Conservation (phyloP, 2,113 vertebrate genomes). For the Polyodon spathula region DNA sequence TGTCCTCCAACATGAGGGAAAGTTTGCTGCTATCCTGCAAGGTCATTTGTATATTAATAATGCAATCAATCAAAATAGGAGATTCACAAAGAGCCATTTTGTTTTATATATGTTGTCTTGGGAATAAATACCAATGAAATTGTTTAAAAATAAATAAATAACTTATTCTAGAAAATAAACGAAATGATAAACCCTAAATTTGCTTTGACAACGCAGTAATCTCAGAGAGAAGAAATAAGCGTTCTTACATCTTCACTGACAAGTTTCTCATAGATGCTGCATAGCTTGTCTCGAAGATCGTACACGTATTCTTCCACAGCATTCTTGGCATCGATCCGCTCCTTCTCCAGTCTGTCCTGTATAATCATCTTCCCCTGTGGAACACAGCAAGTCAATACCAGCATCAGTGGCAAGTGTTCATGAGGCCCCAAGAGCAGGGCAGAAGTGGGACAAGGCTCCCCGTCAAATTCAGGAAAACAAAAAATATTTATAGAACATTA, state of each 20-base stretch:
- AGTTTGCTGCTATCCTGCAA: conserved; percentile 52
- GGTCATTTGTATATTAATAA: neutral
- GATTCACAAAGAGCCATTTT: too few relatives aligned
- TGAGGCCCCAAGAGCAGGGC: too few relatives aligned
- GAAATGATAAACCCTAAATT: neutral
- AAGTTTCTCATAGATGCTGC: conserved; percentile 56
- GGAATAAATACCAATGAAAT: too few relatives aligned
- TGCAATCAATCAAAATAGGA: neutral
- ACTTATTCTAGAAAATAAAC: neutral
- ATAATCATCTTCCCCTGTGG: conserved; percentile 66
- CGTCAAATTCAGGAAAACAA: neutral
- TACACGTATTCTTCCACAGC: conserved; percentile 71
- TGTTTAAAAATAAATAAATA: neutral
- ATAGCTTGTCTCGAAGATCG: conserved; percentile 64
- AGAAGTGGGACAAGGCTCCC: too few relatives aligned
- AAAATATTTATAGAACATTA: too few relatives aligned
- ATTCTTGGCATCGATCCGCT: conserved; percentile 68
- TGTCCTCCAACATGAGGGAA: conserved; percentile 50
- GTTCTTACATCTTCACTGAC: conserved; percentile 56
- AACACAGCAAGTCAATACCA: conserved; percentile 2
- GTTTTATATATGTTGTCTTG: too few relatives aligned
- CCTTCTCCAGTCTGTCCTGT: conserved; percentile 68
- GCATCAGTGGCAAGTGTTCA: too few relatives aligned
- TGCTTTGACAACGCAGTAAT: neutral
- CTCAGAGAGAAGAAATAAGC: too few relatives aligned